Conservation (phyloP, 1,140 invertebrate species). For the Armadillidium nasatum region DNA sequence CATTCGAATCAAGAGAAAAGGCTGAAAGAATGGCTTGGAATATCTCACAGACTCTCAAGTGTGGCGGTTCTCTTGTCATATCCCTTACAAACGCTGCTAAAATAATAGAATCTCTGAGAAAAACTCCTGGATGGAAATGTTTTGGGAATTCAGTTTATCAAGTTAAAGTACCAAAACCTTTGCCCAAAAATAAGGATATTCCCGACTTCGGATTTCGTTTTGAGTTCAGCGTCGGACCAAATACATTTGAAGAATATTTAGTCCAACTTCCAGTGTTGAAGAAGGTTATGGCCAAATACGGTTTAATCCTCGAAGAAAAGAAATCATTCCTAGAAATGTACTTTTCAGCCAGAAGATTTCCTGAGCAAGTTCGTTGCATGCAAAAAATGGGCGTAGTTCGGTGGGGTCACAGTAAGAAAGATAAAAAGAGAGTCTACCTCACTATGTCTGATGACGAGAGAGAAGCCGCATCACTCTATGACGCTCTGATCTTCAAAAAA, state of each 20-base stretch:
- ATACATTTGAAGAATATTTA: not conserved
- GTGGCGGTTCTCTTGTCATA: not conserved
- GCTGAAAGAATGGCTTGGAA: not conserved
- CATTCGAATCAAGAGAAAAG: not conserved
- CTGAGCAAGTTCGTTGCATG: conserved; percentile 1
- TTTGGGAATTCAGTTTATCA: conserved; percentile 2
- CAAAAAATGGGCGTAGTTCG: conserved; percentile 6
- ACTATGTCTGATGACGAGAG: conserved; percentile 1
- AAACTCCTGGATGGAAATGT: not conserved
- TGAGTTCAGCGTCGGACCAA: not conserved
- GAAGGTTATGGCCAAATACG: conserved; percentile 5
- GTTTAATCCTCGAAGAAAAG: not conserved
- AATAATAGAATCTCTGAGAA: not conserved
- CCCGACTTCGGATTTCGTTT: not conserved
- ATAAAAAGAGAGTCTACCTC: not conserved
- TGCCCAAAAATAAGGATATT: not conserved
- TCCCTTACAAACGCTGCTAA: not conserved
- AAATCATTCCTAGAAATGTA: conserved; percentile 4
- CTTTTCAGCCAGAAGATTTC: not conserved
- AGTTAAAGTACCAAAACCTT: not conserved
- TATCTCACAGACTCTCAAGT: not conserved
- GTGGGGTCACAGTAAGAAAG: not conserved
- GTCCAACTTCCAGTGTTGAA: not conserved
- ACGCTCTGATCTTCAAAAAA: not conserved
- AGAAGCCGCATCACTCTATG: not conserved